Conservation (phyloP, 1,140 invertebrate genomes). For the Apolygus lucorum region DNA sequence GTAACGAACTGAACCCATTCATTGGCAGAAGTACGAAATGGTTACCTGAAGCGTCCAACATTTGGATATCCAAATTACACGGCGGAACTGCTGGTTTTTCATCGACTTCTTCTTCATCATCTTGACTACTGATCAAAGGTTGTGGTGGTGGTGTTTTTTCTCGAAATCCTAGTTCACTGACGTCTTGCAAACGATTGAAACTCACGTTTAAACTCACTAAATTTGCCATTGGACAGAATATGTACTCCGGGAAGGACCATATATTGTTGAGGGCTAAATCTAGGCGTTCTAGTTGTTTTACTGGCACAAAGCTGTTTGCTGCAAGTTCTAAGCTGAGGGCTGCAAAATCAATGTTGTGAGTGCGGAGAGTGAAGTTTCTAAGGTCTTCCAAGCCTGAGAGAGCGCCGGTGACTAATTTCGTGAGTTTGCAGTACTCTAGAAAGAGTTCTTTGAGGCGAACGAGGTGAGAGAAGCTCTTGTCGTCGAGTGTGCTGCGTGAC, state of each 20-base stretch:
- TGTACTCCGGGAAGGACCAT: slow-evolving; percentile 71
- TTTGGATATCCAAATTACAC: slow-evolving; percentile 69
- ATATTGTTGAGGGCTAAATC: slow-evolving; percentile 83
- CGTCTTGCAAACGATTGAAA: slow-evolving; percentile 72
- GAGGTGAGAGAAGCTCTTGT: slow-evolving; percentile 69
- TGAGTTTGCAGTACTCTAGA: slow-evolving; percentile 76
- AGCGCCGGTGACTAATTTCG: slow-evolving; percentile 61
- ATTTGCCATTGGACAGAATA: slow-evolving; percentile 73
- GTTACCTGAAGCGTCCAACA: slow-evolving; percentile 74
- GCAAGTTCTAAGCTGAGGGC: slow-evolving; percentile 68
- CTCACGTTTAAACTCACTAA: slow-evolving; percentile 70
- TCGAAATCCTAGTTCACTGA: slow-evolving; percentile 69
- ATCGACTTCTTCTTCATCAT: slow-evolving; percentile 33
- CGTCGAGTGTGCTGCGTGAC: slow-evolving; percentile 60
- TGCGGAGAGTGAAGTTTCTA: slow-evolving; percentile 69
- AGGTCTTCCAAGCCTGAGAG: slow-evolving; percentile 64
- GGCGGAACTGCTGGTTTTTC: slow-evolving; percentile 40
- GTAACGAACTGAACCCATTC: slow-evolving; percentile 65
- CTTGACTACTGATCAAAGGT: slow-evolving; percentile 36
- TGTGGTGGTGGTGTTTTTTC: slow-evolving; percentile 40
- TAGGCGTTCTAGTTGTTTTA: slow-evolving; percentile 64
- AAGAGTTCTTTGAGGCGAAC: slow-evolving; percentile 64
- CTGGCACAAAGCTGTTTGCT: slow-evolving; percentile 58
- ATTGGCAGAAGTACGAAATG: slow-evolving; percentile 70
- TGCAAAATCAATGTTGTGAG: slow-evolving; percentile 67